Evolutionary conservation across 2,113 vertebrate genomes (phyloP).

Genomic region (Bufo bufo): DNA sequence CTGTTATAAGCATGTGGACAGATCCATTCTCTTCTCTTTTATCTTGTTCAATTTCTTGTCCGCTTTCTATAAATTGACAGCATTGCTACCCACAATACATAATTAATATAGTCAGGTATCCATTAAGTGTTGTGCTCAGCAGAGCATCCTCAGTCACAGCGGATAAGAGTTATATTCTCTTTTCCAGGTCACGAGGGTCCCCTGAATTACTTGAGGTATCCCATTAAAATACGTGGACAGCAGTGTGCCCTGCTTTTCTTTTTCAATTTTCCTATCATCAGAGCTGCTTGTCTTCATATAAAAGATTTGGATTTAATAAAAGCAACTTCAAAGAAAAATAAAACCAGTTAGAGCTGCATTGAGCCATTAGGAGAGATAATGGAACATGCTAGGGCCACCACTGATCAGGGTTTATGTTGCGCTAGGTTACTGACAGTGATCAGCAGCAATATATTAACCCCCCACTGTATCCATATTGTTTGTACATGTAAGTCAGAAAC

Average conservation of each 20-base stretch:
- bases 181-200: slow-evolving; percentile 68
- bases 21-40: neutral
- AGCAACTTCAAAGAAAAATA: slow-evolving; percentile 77
- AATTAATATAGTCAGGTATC: slow-evolving; percentile 44
- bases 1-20: neutral
- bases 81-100: slow-evolving; percentile 34
- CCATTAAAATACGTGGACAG: slow-evolving; percentile 71
- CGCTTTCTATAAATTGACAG: slow-evolving; percentile 17
- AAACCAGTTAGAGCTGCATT: slow-evolving; percentile 64
- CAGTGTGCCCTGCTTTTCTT: slow-evolving; percentile 70
- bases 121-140: slow-evolving; percentile 66
- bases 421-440: slow-evolving; percentile 13
- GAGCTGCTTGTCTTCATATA: slow-evolving; percentile 76
- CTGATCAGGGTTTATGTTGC: slow-evolving; percentile 71
- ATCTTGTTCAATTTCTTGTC: slow-evolving; percentile 10
- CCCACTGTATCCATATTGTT: neutral
- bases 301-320: slow-evolving; percentile 72
- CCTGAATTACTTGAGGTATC: slow-evolving; percentile 74
- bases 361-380: slow-evolving; percentile 67
- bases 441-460: neutral
- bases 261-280: slow-evolving; percentile 75
- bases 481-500: neutral
- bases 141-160: slow-evolving; percentile 62
- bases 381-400: slow-evolving; percentile 67
- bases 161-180: slow-evolving; percentile 62